Evolutionary conservation across 2,797 vertebrate genomes (phyloP).

Genomic region (Phylloscopus collybita): DNA sequence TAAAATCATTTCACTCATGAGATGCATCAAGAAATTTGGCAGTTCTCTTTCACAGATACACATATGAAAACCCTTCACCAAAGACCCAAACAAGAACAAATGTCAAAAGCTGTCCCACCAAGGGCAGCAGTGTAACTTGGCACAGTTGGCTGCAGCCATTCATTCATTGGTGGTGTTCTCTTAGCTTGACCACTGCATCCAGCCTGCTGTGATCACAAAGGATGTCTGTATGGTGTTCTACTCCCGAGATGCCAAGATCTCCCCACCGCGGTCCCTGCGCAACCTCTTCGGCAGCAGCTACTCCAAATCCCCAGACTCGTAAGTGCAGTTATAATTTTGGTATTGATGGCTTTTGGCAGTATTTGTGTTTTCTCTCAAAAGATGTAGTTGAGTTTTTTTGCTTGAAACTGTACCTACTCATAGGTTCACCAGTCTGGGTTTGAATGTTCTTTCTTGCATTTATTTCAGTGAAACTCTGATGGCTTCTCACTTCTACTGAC

Average conservation of each 20-base stretch:
- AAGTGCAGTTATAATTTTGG: not conserved
- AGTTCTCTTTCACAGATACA: not conserved
- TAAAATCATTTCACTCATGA: not conserved
- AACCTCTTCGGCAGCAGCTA: constrained; percentile 96
- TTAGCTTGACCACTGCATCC: constrained; percentile 98
- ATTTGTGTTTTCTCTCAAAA: not conserved
- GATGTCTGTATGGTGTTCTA: constrained; percentile 98
- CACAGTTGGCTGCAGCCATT: not conserved
- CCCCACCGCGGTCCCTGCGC: constrained; percentile 92
- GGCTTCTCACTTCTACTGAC: not conserved
- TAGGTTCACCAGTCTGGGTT: not conserved
- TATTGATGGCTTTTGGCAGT: fast-evolving
- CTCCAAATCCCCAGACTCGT: constrained; percentile 95
- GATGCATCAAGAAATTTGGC: not conserved
- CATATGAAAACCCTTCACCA: not conserved
- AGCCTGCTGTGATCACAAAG: constrained; percentile 97
- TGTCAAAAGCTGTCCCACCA: not conserved
- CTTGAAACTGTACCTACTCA: not conserved
- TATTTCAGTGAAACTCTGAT: not conserved
- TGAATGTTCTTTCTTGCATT: not conserved
- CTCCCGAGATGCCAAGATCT: constrained; percentile 95
- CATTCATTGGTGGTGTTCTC: not conserved
- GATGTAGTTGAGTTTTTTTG: not conserved
- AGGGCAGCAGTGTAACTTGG: not conserved
- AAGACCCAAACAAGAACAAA: not conserved